Percentiles rank a stretch among this genome's conserved stretches.
These are phyloP conservation scores for Ctenoplectra terminalis DNA, from an alignment of 1,140 invertebrate species.

Conservation along the genomic window DNA sequence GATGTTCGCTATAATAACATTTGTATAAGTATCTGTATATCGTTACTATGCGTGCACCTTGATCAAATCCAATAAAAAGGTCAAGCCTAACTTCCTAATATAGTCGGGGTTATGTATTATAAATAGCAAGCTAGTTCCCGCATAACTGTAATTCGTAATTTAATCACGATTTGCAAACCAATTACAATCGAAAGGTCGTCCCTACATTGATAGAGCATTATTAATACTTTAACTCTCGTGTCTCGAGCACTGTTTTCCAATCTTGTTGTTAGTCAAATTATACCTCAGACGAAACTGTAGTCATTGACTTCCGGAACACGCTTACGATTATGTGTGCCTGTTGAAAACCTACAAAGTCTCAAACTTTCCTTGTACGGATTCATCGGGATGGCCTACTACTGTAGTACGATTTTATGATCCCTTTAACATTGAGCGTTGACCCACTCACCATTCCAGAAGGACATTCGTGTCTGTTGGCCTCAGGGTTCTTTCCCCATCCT, in stretches of 20 bases:
- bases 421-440: constrained; percentile 64
- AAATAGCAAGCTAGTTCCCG: background rate
- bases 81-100: background rate
- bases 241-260: background rate
- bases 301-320: background rate
- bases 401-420: constrained; percentile 42
- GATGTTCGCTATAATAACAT: background rate
- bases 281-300: background rate
- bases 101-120: background rate
- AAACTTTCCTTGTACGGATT: constrained; percentile 49
- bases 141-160: background rate
- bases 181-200: background rate
- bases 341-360: constrained; percentile 62
- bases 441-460: constrained; percentile 47
- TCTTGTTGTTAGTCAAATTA: background rate
- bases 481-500: constrained; percentile 3
- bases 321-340: background rate
- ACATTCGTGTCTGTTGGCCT: constrained; percentile 18
- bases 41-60: background rate
- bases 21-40: background rate
- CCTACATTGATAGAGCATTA: background rate
- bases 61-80: background rate
- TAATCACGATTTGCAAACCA: background rate
- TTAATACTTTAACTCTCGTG: background rate
- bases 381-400: constrained; percentile 52